Conservation (phyloP, 2,888 invertebrate species). For the Morpho helenor region DNA sequence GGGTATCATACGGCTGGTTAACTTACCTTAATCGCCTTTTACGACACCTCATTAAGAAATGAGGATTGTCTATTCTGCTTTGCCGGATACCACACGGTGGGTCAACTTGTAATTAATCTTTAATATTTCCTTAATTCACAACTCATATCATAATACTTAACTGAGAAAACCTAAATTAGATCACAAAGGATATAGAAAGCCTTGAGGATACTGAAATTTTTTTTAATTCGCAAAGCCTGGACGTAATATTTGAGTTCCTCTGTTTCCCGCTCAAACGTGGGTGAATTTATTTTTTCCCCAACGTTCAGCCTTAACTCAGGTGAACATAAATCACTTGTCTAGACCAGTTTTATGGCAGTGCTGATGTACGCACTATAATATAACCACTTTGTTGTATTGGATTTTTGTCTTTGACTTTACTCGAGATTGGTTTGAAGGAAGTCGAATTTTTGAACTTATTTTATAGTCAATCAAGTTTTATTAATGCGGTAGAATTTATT, state of each 20-base stretch:
- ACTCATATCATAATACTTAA: too few species aligned
- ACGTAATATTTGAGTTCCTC: neutral
- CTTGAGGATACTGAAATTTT: too few species aligned
- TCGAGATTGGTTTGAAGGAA: conserved; percentile 24
- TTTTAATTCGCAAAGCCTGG: too few species aligned
- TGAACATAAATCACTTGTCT: conserved; percentile 69
- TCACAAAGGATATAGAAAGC: too few species aligned
- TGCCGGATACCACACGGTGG: too few species aligned
- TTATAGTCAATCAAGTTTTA: conserved; percentile 31
- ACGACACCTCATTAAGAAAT: too few species aligned
- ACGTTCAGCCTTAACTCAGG: conserved; percentile 44
- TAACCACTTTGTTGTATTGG: conserved; percentile 50
- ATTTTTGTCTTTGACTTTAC: conserved; percentile 33
- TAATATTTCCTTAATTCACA: too few species aligned
- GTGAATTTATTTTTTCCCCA: conserved; percentile 32
- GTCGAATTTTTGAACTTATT: conserved; percentile 26
- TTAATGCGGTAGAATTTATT: conserved; percentile 29
- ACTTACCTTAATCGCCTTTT: too few species aligned
- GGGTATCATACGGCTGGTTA: too few species aligned
- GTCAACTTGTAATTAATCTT: too few species aligned
- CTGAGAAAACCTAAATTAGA: too few species aligned
- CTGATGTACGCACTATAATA: conserved; percentile 60
- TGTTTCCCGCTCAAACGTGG: conserved; percentile 16
- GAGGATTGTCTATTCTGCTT: too few species aligned
- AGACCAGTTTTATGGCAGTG: conserved; percentile 62